Base-by-base conservation (phyloP, 2,888 invertebrate species). In the Lacanobia oleracea region DNA sequence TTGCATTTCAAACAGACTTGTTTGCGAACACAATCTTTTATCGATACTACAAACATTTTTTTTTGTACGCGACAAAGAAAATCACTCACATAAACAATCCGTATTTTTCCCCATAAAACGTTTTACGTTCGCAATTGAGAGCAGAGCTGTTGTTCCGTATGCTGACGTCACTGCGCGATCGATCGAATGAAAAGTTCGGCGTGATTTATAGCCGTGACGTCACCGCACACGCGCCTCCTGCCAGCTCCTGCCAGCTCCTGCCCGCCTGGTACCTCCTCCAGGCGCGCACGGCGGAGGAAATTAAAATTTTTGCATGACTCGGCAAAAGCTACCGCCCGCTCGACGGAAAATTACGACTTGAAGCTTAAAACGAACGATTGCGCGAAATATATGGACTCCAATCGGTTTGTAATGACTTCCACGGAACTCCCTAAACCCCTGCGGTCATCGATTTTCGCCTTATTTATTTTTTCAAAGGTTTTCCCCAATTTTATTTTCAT, bases 251-350 rank as follows among this genome's bases (percentile, higher is more conserved):
- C 59, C 12, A 16, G 27, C 59, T 43, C 21, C 40, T 40, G 40
- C 40, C 21, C 0, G 21, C 60, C 43, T 23, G 43, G 59, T 61
- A 50, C 23, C 61, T 40, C 51, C 70, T 51, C 18, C 45, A 40
- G 70, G 70, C 69, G 61, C 69, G 79, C 65, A 71, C 68, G 74
- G 61, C 23, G 54, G 60, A 83, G 75, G 81, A 83, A 84, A 85
- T 86, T 85, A 86, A 86, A 84, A 84, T 74, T 75, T 75, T 85
- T 81, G 75, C 83, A 84, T 85, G 83, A 84, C 37, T 79, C 84
- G 54, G 76, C 84, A 79, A 67, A 77, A 69, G 71, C 16, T 62
- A 62, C 45, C 66, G 51, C 69, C 40, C 61, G 43, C 64, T 54
- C 72, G n/a, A 62, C 67, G 77, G 73, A 68, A 82, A 83, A 82